These are phyloP conservation scores for Lumbricus terrestris DNA, from an alignment of 2,888 invertebrate species.

Conservation along the genomic window DNA sequence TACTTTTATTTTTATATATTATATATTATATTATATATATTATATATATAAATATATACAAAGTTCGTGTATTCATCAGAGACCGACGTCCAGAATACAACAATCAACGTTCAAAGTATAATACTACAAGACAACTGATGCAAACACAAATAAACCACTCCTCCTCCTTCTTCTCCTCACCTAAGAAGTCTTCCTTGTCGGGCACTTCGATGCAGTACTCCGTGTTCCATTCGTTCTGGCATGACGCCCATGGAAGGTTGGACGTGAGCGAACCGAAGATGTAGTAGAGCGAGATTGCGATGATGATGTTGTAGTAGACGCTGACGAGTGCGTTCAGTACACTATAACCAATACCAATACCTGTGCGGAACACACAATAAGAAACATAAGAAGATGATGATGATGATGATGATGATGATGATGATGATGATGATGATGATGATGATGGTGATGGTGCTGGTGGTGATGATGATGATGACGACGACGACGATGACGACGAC, in stretches of 20 bases:
- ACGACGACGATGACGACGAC: no score
- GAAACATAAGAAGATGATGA: neutral
- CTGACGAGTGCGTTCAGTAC: constrained; percentile 41
- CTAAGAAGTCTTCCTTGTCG: neutral
- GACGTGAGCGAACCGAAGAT: constrained; percentile 33
- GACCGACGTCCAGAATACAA: no score
- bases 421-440: no score
- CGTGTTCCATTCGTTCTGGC: constrained; percentile 34
- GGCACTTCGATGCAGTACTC: constrained; percentile 25
- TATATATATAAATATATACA: no score
- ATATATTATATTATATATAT: no score
- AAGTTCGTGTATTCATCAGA: neutral
- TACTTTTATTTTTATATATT: no score
- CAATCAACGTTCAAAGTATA: no score
- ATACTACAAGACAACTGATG: neutral
- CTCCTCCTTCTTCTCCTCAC: no score
- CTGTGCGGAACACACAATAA: constrained; percentile 28
- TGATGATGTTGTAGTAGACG: constrained; percentile 38
- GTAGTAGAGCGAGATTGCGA: constrained; percentile 36
- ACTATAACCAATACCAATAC: constrained; percentile 40
- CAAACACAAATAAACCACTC: no score
- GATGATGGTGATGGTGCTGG: no score
- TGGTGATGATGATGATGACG: no score
- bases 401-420: no score
- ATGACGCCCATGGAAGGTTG: constrained; percentile 33